Evolutionary conservation across 2,113 vertebrate species (phyloP).

Genomic region (Misgurnus mizolepis): DNA sequence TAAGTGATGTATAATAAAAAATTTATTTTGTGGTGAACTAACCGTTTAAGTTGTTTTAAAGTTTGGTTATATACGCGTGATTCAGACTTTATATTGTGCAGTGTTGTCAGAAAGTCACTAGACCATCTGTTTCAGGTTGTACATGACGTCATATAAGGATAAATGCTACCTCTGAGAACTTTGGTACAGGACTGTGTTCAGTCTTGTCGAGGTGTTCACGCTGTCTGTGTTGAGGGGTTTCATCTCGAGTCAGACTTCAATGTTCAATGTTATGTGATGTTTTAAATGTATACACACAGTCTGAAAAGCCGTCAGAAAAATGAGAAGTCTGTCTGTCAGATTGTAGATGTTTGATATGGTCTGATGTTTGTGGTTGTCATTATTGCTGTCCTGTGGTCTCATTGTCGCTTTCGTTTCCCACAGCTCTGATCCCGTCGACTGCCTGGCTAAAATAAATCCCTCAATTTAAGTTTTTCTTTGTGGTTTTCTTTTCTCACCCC

Average conservation of each 20-base stretch:
- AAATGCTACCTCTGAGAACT: no score
- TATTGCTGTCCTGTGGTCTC: not conserved
- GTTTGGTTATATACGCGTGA: no score
- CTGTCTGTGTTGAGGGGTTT: not conserved
- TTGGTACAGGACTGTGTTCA: not conserved
- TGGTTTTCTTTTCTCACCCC: not conserved
- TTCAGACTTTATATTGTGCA: no score
- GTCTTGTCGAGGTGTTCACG: conserved; percentile 25
- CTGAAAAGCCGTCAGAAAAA: no score
- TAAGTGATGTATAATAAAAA: no score
- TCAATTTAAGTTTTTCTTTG: not conserved
- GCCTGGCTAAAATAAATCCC: not conserved
- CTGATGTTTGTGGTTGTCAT: not conserved
- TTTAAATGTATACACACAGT: not conserved
- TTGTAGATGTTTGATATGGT: not conserved
- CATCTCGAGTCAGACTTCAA: not conserved
- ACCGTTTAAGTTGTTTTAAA: no score
- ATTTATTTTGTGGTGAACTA: no score
- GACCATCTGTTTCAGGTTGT: conserved; percentile 40
- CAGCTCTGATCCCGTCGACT: not conserved
- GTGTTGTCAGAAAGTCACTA: not conserved
- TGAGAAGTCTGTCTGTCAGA: no score
- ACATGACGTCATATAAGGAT: not conserved
- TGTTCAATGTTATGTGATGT: not conserved
- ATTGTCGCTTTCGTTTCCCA: not conserved